phyloP scores from a whole-genome alignment of 2,797 vertebrate genomes.

The Rhabdophis nuchalis region DNA sequence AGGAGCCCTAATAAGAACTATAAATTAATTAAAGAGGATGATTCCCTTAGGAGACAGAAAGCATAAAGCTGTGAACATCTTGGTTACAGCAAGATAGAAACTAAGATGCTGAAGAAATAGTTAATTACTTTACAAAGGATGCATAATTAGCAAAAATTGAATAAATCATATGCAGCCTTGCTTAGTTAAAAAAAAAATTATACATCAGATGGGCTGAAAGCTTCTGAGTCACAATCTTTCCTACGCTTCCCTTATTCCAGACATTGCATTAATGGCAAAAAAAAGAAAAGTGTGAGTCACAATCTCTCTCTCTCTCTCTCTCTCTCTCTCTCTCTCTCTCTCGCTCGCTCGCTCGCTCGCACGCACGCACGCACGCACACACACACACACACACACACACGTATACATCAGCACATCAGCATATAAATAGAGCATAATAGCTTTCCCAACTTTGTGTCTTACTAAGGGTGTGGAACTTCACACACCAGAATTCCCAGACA shows the following conservation, averaged over 20 bases:
- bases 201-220: not conserved
- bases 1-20: not conserved
- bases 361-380: no score
- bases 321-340: no score
- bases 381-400: not conserved
- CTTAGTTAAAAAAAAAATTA: not conserved
- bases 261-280: not conserved
- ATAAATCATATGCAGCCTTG: not conserved
- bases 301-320: not conserved
- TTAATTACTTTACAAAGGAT: conserved; percentile 8
- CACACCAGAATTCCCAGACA: not conserved
- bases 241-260: not conserved
- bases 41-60: not conserved
- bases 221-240: not conserved
- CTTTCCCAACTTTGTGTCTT: not conserved
- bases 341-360: no score
- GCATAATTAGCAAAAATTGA: not conserved
- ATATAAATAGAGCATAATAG: not conserved
- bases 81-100: not conserved
- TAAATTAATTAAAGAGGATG: not conserved
- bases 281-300: not conserved
- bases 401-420: not conserved
- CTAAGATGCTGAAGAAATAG: not conserved
- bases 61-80: not conserved
- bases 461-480: not conserved